phyloP scores from a whole-genome alignment of 2,797 vertebrate genomes.

The Psittacula echo region DNA sequence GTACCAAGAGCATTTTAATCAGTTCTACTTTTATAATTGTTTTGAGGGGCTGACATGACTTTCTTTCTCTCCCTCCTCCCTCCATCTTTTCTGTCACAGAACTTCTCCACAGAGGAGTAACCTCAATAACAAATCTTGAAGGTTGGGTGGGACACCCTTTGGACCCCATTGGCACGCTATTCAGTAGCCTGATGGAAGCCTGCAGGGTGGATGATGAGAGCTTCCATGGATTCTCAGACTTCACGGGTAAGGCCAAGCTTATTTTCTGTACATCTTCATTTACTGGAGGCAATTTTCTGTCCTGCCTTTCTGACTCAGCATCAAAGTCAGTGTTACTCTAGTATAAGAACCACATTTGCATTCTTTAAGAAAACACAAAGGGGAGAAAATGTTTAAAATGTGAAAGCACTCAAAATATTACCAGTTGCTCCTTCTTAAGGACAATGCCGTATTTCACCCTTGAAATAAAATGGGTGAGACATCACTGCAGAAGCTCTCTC shows the following conservation, averaged over 20 bases:
- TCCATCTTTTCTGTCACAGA: slow-evolving; percentile 75
- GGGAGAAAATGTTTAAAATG: background rate
- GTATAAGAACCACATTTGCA: background rate
- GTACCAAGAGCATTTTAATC: background rate
- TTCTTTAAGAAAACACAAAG: background rate
- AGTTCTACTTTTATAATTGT: background rate
- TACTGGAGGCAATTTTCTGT: background rate
- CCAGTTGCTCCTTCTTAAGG: background rate
- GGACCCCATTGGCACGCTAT: slow-evolving; percentile 95
- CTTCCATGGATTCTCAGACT: slow-evolving; percentile 86
- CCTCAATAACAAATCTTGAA: slow-evolving; percentile 93
- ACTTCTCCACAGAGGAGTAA: slow-evolving; percentile 92
- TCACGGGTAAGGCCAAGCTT: slow-evolving; percentile 82
- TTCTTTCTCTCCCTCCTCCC: background rate
- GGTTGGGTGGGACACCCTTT: slow-evolving; percentile 98
- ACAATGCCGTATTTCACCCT: background rate
- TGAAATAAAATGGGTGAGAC: background rate
- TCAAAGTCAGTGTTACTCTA: background rate
- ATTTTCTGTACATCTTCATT: background rate
- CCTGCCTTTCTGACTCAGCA: background rate
- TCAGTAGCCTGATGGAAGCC: slow-evolving; percentile 94
- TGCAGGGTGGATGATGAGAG: slow-evolving; percentile 86
- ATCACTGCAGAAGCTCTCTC: background rate
- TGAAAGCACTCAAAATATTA: background rate
- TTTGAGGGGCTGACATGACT: background rate